These are phyloP conservation scores for Theonella swinhoei DNA, from an alignment of 37 sponge, comb jelly and placozoan genomes.

Conservation along the genomic window DNA sequence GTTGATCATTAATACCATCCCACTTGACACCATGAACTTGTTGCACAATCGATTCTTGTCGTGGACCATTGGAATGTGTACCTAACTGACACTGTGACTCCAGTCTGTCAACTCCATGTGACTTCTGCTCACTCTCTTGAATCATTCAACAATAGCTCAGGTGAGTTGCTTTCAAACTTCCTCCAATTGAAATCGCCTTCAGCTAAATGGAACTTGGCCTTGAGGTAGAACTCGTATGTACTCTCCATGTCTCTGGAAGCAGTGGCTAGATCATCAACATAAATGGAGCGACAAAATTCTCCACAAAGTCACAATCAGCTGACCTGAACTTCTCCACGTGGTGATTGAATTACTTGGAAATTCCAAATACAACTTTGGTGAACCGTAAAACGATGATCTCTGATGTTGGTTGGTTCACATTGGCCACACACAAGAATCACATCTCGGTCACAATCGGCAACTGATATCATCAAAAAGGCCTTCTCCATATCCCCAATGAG, in stretches of 20 bases:
- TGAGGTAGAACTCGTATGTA: slow-evolving; percentile 10
- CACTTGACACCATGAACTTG: slow-evolving; percentile 11
- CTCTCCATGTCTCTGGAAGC: not conserved
- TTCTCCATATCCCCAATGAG: too few species aligned
- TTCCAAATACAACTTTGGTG: not conserved
- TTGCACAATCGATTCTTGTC: too few species aligned
- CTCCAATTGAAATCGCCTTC: slow-evolving; percentile 1
- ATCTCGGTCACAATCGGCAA: too few species aligned
- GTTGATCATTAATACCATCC: not conserved
- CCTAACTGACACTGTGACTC: too few species aligned
- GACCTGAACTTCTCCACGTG: slow-evolving; percentile 7
- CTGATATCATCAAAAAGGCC: too few species aligned
- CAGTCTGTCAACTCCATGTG: not conserved
- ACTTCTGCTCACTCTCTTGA: not conserved
- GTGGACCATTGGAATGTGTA: too few species aligned
- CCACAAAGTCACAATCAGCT: not conserved
- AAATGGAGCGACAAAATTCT: slow-evolving; percentile 16
- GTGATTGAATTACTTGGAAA: not conserved
- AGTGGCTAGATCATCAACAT: slow-evolving; percentile 16
- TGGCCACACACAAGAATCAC: too few species aligned
- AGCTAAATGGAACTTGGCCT: not conserved
- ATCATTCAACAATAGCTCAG: too few species aligned
- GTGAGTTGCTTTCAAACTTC: slow-evolving; percentile 18
- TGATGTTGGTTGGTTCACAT: too few species aligned
- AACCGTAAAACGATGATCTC: slow-evolving; percentile 14